These are phyloP conservation scores for Eupithecia vulgata DNA, from an alignment of 2,888 invertebrate genomes.

Conservation along the genomic window DNA sequence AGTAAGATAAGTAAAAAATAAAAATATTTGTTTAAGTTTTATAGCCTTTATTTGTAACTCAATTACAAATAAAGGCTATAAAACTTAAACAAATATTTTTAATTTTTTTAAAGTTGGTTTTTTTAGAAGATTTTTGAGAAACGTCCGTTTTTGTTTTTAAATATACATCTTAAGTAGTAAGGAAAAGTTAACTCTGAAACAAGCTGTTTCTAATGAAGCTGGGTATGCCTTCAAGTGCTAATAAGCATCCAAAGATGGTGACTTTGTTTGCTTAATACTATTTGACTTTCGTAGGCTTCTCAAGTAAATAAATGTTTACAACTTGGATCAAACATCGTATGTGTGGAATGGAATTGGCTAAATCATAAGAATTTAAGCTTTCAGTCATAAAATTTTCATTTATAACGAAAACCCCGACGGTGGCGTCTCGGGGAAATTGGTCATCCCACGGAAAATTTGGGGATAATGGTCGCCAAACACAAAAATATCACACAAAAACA, in stretches of 20 bases:
- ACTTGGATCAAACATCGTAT: neutral
- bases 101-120: no score
- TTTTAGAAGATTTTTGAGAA: no score
- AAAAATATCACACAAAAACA: neutral
- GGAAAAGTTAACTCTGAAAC: neutral
- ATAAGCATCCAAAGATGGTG: constrained; percentile 27
- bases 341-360: neutral
- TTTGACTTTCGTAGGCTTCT: constrained; percentile 23
- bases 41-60: no score
- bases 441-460: neutral
- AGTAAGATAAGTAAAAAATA: no score
- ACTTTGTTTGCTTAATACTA: constrained; percentile 24
- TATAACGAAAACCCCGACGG: neutral
- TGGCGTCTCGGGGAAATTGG: neutral
- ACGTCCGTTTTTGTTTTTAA: no score
- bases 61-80: no score
- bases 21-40: no score
- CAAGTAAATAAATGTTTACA: neutral
- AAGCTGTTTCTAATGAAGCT: neutral
- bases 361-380: neutral
- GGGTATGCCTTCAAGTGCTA: constrained; percentile 3
- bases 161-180: no score
- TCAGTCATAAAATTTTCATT: neutral
- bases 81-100: no score
- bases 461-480: neutral